These are phyloP conservation scores for Aphaenogaster rudis DNA, from an alignment of 1,140 invertebrate species.

Conservation along the genomic window DNA sequence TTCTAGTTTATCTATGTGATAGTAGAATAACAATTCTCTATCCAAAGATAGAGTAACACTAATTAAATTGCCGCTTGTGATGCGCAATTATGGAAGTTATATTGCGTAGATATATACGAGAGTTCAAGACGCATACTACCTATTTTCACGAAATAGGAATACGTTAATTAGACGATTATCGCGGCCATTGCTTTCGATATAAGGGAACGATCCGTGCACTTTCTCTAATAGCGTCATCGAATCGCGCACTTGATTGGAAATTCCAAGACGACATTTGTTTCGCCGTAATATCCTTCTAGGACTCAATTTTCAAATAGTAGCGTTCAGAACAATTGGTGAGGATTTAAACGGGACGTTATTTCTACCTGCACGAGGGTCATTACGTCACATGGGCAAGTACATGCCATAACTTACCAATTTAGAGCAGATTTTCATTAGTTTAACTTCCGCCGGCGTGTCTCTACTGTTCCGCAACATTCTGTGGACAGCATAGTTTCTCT, in stretches of 20 bases:
- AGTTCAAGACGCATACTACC: not conserved
- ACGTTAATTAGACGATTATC: slow-evolving; percentile 25
- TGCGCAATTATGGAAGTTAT: not conserved
- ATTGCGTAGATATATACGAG: not conserved
- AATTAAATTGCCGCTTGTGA: not conserved
- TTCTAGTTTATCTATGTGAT: not conserved
- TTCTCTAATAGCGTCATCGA: not conserved
- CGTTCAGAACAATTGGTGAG: not conserved
- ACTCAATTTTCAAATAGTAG: not conserved
- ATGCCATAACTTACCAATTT: slow-evolving; percentile 51
- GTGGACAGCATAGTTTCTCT: slow-evolving; percentile 50
- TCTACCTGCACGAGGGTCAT: not conserved
- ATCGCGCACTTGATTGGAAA: slow-evolving; percentile 24
- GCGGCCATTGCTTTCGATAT: too few species aligned
- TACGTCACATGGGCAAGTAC: slow-evolving; percentile 12
- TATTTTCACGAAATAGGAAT: not conserved
- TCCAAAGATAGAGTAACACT: not conserved
- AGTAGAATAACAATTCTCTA: not conserved
- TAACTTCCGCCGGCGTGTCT: slow-evolving; percentile 32
- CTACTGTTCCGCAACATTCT: slow-evolving; percentile 42
- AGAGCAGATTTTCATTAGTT: slow-evolving; percentile 50
- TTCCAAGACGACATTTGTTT: slow-evolving; percentile 12
- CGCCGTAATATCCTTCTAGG: not conserved
- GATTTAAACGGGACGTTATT: not conserved
- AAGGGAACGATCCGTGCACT: slow-evolving; percentile 5